phyloP scores from a whole-genome alignment of 2,888 invertebrate species.

The Theretra japonica region DNA sequence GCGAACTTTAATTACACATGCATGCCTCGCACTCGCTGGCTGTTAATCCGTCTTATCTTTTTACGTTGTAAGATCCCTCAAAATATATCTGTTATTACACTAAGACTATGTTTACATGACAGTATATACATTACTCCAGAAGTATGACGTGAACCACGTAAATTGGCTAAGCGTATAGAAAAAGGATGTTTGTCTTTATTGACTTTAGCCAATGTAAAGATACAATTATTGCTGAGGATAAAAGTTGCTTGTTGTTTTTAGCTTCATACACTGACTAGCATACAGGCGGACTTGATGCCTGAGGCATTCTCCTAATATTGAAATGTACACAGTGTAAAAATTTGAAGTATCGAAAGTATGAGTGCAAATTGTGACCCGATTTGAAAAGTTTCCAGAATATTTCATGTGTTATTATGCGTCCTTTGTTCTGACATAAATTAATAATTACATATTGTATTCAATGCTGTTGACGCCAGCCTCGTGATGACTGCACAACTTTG shows the following conservation, averaged over 20 bases:
- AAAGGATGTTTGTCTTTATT: no score
- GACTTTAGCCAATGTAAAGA: no score
- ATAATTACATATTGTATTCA: conserved; percentile 50
- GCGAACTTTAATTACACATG: conserved; percentile 30
- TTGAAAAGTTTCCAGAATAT: conserved; percentile 7
- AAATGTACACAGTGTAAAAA: no score
- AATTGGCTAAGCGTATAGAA: no score
- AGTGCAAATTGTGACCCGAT: background rate
- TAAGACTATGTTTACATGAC: no score
- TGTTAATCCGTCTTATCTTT: background rate
- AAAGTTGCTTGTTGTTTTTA: no score
- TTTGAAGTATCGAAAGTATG: background rate
- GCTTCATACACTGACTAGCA: no score
- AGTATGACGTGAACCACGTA: no score
- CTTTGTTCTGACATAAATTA: conserved; percentile 50
- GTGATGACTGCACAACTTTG: conserved; percentile 24
- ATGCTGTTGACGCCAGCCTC: conserved; percentile 44
- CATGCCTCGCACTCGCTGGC: conserved; percentile 6
- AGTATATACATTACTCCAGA: no score
- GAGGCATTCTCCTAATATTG: no score
- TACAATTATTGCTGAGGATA: background rate
- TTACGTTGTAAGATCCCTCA: background rate
- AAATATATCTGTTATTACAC: background rate
- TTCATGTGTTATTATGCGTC: conserved; percentile 30
- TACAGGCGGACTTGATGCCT: no score